Percentiles rank a stretch among this genome's conserved stretches.
Evolutionary conservation across 23 tunicate genomes (phyloP).

Genomic region (Diplosoma virens): DNA sequence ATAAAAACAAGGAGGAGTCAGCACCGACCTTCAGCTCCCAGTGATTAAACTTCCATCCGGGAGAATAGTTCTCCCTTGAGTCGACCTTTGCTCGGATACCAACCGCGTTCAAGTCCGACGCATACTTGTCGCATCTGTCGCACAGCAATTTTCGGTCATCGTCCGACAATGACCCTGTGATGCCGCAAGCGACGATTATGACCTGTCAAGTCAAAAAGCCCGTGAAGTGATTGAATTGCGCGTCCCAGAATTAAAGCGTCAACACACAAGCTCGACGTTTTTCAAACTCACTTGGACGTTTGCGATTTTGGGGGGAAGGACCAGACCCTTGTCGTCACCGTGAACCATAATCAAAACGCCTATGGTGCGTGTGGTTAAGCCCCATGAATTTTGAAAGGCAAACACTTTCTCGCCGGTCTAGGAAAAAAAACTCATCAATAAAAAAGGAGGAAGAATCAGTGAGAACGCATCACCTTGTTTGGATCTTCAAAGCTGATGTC

Average conservation of each 20-base stretch:
- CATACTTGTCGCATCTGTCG: conserved; percentile 62
- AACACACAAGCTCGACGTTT: too few relatives aligned
- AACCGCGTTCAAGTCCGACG: conserved; percentile 25
- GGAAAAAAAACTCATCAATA: background rate
- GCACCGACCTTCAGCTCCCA: conserved; percentile 98
- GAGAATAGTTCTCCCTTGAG: conserved; percentile 72
- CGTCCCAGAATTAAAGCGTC: too few relatives aligned
- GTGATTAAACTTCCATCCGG: conserved; percentile 98
- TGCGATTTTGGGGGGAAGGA: conserved; percentile 87
- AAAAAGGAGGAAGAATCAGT: background rate
- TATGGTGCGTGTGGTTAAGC: conserved; percentile 89
- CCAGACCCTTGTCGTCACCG: conserved; percentile 96
- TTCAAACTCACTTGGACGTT: conserved; percentile 63
- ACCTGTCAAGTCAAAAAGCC: conserved; percentile 40
- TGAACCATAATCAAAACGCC: conserved; percentile 97
- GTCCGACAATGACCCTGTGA: conserved; percentile 56
- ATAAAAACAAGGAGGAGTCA: too few relatives aligned
- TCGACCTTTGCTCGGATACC: conserved; percentile 70
- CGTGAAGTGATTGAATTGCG: too few relatives aligned
- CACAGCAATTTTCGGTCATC: conserved; percentile 32
- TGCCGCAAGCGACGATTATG: conserved; percentile 83
- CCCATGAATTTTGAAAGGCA: conserved; percentile 99
- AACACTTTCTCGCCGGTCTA: conserved; percentile 70
- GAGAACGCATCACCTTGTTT: conserved; percentile 37
- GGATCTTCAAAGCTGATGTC: conserved; percentile 96